These are phyloP conservation scores for Aphodius sticticus DNA, from an alignment of 2,888 invertebrate genomes.

Conservation along the genomic window DNA sequence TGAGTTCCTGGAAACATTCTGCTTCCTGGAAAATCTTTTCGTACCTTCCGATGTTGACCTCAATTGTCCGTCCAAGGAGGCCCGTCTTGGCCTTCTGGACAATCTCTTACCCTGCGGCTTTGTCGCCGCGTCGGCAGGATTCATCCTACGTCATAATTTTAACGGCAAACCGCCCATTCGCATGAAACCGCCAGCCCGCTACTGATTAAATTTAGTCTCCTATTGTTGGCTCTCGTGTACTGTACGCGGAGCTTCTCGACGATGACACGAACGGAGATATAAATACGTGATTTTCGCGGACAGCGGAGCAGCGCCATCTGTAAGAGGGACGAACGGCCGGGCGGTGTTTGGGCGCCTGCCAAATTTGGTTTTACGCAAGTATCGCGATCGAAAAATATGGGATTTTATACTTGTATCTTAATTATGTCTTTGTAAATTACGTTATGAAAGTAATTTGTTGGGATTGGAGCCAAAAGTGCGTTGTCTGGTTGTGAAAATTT, in stretches of 20 bases:
- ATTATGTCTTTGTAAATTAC: not conserved
- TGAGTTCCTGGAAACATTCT: constrained; percentile 76
- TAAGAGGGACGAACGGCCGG: constrained; percentile 14
- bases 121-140: constrained; percentile 31
- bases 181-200: not conserved
- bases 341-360: not conserved
- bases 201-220: constrained; percentile 26
- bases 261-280: not conserved
- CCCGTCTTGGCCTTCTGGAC: constrained; percentile 26
- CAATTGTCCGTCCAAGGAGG: constrained; percentile 33
- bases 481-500: not conserved
- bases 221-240: not conserved
- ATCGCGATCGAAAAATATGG: not conserved
- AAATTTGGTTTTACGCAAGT: not conserved
- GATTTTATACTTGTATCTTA: not conserved
- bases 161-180: constrained; percentile 4
- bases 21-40: constrained; percentile 65
- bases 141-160: constrained; percentile 24
- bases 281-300: not conserved
- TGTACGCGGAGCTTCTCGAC: constrained; percentile 5
- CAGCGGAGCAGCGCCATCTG: not conserved
- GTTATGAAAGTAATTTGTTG: not conserved
- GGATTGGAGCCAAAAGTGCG: not conserved
- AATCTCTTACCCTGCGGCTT: constrained; percentile 17
- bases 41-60: constrained; percentile 77